Evolutionary conservation across 2,888 invertebrate species (phyloP), one percentile per base, ranked within the genome.

Genomic region (Apoda limacodes): DNA sequence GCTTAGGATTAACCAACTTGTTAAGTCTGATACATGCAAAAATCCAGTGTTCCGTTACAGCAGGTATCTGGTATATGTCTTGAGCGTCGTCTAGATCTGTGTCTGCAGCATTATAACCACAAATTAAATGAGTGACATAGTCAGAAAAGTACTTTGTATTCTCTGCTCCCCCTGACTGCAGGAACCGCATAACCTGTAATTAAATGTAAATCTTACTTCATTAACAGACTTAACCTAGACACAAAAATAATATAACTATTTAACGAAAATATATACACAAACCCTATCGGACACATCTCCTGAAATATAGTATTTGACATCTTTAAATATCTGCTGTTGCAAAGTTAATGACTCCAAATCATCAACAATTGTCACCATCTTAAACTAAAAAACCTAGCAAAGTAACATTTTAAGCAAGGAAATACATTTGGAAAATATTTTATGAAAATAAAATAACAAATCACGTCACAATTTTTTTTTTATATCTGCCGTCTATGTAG

Each of bases 1-100:
- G 89, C 53, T 87, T 88, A 3, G 88, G 84, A 46, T 88, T 88
- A 21, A 85, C 84, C 44, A 87, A 63, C 43, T 78, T 84, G 37
- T 84, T 84, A 29, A 88, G 60, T 38, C 84, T 82, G 24, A 75
- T 83, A 49, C 86, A 86, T 46, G 87, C 85, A 22, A 85, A 63
- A 37, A 97, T 90, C 97, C 97, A 98, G 65, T 88, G 85, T 55
- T 89, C 88, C 22, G 88, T 89, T 32, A 97, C 91, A 43, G 95
- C 93, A 39, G 95, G 95, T 33, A 95, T 89, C 71, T 93, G 95
- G 70, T 95, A 98, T 9, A 98, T 84, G 60, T 98, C 97, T 60
- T 89, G 89, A 6, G 95, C 95, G 76, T 95, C 94, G 34, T 88
- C 87, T 49, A 96, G 85, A 65, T 95, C 95, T 55, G 87, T 89